phyloP scores from a whole-genome alignment of 1,140 invertebrate genomes.

The Cherax destructor region DNA sequence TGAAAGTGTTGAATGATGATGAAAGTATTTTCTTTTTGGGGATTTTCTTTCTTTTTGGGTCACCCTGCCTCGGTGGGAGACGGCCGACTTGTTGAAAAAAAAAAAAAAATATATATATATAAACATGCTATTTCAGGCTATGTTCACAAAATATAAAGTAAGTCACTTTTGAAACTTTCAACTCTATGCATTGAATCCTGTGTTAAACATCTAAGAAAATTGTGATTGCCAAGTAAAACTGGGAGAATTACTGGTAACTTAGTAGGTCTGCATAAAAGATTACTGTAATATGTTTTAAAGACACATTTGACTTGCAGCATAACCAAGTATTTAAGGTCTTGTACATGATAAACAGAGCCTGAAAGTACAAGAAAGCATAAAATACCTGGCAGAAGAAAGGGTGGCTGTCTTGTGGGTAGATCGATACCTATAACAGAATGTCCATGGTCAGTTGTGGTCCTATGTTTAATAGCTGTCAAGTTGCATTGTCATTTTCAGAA shows the following conservation, averaged over 20 bases:
- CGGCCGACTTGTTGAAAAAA: too few species aligned
- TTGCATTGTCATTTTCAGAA: neutral
- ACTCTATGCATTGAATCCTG: too few species aligned
- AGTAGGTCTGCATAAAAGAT: too few species aligned
- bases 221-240: too few species aligned
- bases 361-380: conserved; percentile 6
- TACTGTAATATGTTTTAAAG: too few species aligned
- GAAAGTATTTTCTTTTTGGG: too few species aligned
- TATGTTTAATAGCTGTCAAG: neutral
- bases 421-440: conserved; percentile 46
- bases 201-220: too few species aligned
- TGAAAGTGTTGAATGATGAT: too few species aligned
- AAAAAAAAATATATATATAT: too few species aligned
- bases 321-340: neutral
- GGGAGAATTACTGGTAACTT: too few species aligned
- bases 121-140: neutral
- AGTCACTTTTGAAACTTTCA: neutral
- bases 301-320: neutral
- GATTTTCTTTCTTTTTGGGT: too few species aligned
- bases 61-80: too few species aligned
- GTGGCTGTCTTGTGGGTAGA: conserved; percentile 35
- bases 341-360: conserved; percentile 20
- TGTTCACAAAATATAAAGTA: neutral
- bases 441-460: conserved; percentile 14
- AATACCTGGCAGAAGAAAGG: conserved; percentile 46